Conservation (phyloP, 2,797 vertebrate species). For the Phalloptychus januarius region DNA sequence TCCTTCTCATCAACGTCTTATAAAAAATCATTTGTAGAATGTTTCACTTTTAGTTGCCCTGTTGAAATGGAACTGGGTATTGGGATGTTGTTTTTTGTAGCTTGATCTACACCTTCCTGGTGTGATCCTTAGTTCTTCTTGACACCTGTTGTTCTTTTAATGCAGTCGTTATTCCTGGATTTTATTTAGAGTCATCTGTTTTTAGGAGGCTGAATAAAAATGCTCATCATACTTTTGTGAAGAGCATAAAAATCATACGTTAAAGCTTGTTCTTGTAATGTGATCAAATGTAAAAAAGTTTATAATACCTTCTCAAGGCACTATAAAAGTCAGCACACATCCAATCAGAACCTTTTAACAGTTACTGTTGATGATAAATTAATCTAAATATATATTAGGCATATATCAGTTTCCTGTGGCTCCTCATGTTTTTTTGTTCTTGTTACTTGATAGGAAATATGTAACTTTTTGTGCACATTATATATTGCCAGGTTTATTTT, state of each 20-base stretch:
- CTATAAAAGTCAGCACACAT: background rate
- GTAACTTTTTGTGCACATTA: constrained; percentile 15
- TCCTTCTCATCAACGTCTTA: background rate
- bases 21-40: background rate
- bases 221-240: background rate
- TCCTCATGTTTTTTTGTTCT: constrained; percentile 7
- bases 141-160: background rate
- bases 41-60: background rate
- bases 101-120: background rate
- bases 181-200: background rate
- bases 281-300: background rate
- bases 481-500: constrained; percentile 11
- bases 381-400: no score
- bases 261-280: background rate
- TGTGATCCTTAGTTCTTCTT: background rate
- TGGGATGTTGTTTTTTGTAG: background rate
- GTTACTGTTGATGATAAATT: background rate
- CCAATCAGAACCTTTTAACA: background rate
- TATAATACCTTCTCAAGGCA: background rate
- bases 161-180: background rate
- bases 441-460: constrained; percentile 21
- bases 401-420: background rate
- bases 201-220: background rate
- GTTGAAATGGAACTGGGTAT: background rate
- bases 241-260: background rate